Evolutionary conservation across 1,140 invertebrate genomes (phyloP).

Genomic region (Drosophila tropicalis): DNA sequence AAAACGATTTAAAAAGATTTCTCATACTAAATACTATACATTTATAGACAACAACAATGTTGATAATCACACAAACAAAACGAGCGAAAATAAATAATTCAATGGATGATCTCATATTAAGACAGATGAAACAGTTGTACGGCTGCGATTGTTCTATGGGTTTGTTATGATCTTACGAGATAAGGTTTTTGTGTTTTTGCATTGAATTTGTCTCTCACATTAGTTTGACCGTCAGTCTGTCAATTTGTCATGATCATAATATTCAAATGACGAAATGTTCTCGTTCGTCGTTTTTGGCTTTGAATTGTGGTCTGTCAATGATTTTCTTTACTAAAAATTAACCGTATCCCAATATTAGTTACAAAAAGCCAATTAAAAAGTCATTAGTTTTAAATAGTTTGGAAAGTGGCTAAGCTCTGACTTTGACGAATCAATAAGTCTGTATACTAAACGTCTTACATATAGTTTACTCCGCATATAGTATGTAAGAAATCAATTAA

Average conservation of each 20-base stretch:
- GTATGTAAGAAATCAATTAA: slow-evolving; percentile 16
- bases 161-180: slow-evolving; percentile 24
- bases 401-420: not conserved
- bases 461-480: not conserved
- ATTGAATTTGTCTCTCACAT: slow-evolving; percentile 18
- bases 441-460: not conserved
- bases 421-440: slow-evolving; percentile 6
- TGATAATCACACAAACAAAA: too few species aligned
- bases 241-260: slow-evolving; percentile 3
- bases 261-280: slow-evolving; percentile 18
- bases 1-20: slow-evolving; percentile 19
- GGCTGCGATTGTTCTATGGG: slow-evolving; percentile 29
- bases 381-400: slow-evolving; percentile 14
- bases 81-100: slow-evolving; percentile 23
- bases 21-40: slow-evolving; percentile 10
- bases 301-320: slow-evolving; percentile 9
- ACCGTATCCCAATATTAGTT: slow-evolving; percentile 9
- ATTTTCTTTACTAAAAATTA: not conserved
- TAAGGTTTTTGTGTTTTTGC: slow-evolving; percentile 22
- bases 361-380: slow-evolving; percentile 13
- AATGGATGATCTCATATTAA: slow-evolving; percentile 22
- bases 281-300: slow-evolving; percentile 2
- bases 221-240: not conserved
- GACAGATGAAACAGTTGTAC: slow-evolving; percentile 17
- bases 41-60: not conserved